Base-by-base conservation (phyloP, 2,113 vertebrate species). In the Fregetta grallaria region DNA sequence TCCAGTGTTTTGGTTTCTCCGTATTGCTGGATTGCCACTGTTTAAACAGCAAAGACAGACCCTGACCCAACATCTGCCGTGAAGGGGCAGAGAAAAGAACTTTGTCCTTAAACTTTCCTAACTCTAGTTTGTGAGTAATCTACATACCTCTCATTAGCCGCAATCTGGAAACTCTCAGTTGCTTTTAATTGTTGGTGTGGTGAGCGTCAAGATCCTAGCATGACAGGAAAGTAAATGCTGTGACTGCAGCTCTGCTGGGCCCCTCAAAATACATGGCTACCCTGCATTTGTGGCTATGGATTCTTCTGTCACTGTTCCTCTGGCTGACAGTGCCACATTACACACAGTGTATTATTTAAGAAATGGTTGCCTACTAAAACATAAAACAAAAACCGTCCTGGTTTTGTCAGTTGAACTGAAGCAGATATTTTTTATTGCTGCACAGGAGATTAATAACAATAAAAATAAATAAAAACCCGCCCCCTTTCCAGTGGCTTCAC, bases 341-440 rank as follows among this genome's bases (percentile, higher is more conserved):
- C 34, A 63, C 22, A 36, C 20, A 55, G 17, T 17, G 23, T 20
- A 22, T 94, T 90, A 47, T 75, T 90, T 88, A 4, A 58, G 88
- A 96, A 94, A 53, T 3, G 19, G 73, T 66, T 93, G 55, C 32
- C 32, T 86, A 27, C 21, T 96, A 72, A 94, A 96, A 73, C 55
- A 50, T 83, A 79, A 88, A 95, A 44, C 63, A 84, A 88, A 94
- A 86, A 27, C 21, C 36, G 93, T 92, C 55, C 88, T 81, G 70
- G 22, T 88, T 83, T 95, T 88, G 34, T 61, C 94, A 92, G 82
- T 38, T 80, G 88, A 92, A 94, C 44, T 68, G 66, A 85, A 92
- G 58, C 23, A 75, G 36, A 22, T 25, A 56, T 25, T 15, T 62
- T 84, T 90, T 77, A 53, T 52, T 87, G 20, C 27, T 66, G 38